Base-by-base conservation (phyloP, 1,140 invertebrate species). In the Drosophila obscura region DNA sequence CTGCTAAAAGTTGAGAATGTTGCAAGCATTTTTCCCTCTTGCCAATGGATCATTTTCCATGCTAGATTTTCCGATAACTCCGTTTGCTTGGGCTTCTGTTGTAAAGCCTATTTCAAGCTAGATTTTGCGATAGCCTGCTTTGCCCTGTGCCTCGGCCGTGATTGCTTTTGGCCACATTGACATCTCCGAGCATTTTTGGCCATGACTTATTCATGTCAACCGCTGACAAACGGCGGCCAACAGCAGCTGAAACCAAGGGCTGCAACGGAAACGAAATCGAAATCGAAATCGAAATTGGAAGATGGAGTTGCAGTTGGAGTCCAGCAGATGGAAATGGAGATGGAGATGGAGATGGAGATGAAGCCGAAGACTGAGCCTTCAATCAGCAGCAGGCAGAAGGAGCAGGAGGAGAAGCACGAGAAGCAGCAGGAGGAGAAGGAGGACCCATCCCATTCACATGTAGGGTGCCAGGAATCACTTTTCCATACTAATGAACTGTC, bases 171-270 rank as follows among this genome's bases (percentile, higher is more conserved):
- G 59, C 65, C 41, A 52, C 48, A 71, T 44, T 73, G 79, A 71
- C 80, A 72, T 57, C 51, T 75, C 58, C 31, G 11, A 41, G 59
- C 44, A 52, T 57, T 74, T 66, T 80, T 56, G 67, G 61, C 67
- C 74, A 85, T 85, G 81, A 85, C 82, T 85, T 85, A 87, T 85
- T 85, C 82, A 85, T 87, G 81, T 87, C 81, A 87, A 67, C 69
- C 55, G 68, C 82, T 85, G 82, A 85, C 77, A 85, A 85, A 85
- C 81, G 81, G 77, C 81, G 62, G 15, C 55, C 56, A 66, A 61
- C 73, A 61, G 80, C 49, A 75, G 31, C 8, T 39, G 55, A 57
- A 59, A 44, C 45, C 35, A 35, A 35, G 19, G 31, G 4, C 35
- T 39, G 35, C 35, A 39, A 11, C 31, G 8, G 31, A 9, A 31